phyloP scores from a whole-genome alignment of 2,797 vertebrate species.

The Chaunax sp. region DNA sequence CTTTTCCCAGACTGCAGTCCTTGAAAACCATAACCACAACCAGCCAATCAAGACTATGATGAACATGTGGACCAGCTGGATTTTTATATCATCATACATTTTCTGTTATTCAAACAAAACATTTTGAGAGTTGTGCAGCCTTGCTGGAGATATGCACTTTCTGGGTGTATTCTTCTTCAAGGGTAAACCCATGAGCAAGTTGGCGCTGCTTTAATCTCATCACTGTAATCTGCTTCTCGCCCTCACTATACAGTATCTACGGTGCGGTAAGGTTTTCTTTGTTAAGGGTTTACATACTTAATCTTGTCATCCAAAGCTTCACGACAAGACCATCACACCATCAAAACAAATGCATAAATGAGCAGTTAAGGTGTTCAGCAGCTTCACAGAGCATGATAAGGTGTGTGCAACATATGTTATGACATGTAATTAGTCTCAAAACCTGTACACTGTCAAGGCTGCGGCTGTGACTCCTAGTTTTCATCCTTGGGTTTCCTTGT shows the following conservation, averaged over 20 bases:
- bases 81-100: too few relatives aligned
- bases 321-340: constrained; percentile 32
- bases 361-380: constrained; percentile 38
- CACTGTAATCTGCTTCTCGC: not conserved
- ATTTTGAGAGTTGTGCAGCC: constrained; percentile 6
- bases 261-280: constrained; percentile 11
- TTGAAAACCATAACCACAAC: not conserved
- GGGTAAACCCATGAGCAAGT: constrained; percentile 16
- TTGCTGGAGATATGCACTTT: not conserved
- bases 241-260: constrained; percentile 18
- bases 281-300: constrained; percentile 26
- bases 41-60: constrained; percentile 5
- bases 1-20: too few relatives aligned
- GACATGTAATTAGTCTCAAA: constrained; percentile 48
- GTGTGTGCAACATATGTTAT: constrained; percentile 54
- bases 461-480: too few relatives aligned
- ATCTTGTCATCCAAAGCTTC: constrained; percentile 37
- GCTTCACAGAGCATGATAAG: constrained; percentile 29
- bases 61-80: not conserved
- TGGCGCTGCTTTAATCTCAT: constrained; percentile 23
- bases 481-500: too few relatives aligned
- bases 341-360: constrained; percentile 46
- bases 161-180: constrained; percentile 1
- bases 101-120: too few relatives aligned
- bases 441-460: constrained; percentile 10